Evolutionary conservation across 2,888 invertebrate genomes (phyloP).

Genomic region (Cinara cedri): DNA sequence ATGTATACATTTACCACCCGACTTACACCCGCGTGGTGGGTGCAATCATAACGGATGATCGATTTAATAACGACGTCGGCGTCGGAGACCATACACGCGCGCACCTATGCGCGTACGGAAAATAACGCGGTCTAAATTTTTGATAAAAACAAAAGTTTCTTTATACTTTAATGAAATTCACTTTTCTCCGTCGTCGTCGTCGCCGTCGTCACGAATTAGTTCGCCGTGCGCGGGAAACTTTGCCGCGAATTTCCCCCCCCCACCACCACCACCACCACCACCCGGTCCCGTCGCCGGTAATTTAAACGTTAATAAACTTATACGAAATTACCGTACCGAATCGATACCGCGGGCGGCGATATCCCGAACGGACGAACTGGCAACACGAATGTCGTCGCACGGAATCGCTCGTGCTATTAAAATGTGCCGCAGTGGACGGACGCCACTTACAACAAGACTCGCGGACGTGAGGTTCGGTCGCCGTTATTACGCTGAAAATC

Average conservation of each 20-base stretch:
- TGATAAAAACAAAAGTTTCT: slow-evolving; percentile 37
- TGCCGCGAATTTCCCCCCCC: not conserved
- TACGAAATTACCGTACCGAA: slow-evolving; percentile 27
- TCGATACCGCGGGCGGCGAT: not conserved
- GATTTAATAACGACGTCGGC: slow-evolving; percentile 19
- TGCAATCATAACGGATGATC: not conserved
- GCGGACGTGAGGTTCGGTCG: no score
- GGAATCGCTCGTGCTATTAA: not conserved
- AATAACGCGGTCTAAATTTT: slow-evolving; percentile 21
- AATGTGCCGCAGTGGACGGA: no score
- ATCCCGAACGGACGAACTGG: not conserved
- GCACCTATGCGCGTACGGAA: no score
- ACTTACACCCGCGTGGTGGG: no score
- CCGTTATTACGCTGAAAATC: no score
- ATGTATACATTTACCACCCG: no score
- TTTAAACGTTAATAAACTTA: slow-evolving; percentile 37
- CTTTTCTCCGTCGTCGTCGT: slow-evolving; percentile 4
- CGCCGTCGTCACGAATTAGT: not conserved
- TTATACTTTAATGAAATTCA: slow-evolving; percentile 13
- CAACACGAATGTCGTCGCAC: slow-evolving; percentile 12
- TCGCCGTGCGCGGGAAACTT: not conserved
- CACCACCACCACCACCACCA: no score
- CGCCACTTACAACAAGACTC: no score
- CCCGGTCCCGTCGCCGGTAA: not conserved
- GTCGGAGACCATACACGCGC: not conserved